These are phyloP conservation scores for Falco berigora DNA, from an alignment of 2,797 vertebrate species.

Conservation along the genomic window DNA sequence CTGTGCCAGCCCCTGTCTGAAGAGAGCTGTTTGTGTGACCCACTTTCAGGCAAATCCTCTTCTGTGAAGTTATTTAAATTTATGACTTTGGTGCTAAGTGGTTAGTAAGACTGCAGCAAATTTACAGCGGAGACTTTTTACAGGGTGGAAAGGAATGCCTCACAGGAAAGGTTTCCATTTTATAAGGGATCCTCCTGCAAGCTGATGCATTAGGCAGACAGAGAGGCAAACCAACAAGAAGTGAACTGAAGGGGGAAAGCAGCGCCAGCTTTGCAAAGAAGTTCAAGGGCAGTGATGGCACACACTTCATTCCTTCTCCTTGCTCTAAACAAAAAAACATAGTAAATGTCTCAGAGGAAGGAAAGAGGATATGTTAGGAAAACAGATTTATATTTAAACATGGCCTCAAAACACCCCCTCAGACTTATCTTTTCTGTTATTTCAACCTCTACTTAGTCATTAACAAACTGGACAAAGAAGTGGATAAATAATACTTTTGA, in stretches of 20 bases:
- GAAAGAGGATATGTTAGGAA: conserved; percentile 46
- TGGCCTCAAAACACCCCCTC: not conserved
- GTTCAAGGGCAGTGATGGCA: conserved; percentile 38
- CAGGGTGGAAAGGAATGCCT: conserved; percentile 26
- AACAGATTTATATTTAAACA: conserved; percentile 20
- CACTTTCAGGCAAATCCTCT: conserved; percentile 36
- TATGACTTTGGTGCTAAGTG: conserved; percentile 54
- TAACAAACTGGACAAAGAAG: conserved; percentile 24
- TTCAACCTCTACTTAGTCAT: conserved; percentile 23
- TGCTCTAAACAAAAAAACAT: conserved; percentile 28
- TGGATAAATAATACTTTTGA: not conserved
- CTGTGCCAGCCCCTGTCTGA: conserved; percentile 38
- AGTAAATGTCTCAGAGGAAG: conserved; percentile 26
- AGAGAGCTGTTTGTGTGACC: not conserved
- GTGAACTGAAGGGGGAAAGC: not conserved
- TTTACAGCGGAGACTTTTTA: conserved; percentile 35
- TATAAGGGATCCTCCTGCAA: conserved; percentile 4
- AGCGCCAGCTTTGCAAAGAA: not conserved
- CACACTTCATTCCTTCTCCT: not conserved
- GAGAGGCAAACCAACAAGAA: conserved; percentile 7
- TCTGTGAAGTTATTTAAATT: conserved; percentile 59
- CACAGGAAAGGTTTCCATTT: conserved; percentile 37
- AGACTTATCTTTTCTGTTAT: not conserved
- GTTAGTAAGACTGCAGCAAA: conserved; percentile 44
- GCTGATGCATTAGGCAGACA: conserved; percentile 4